Base-by-base conservation (phyloP, 2,888 invertebrate species). In the Stenichneumon culpator region DNA sequence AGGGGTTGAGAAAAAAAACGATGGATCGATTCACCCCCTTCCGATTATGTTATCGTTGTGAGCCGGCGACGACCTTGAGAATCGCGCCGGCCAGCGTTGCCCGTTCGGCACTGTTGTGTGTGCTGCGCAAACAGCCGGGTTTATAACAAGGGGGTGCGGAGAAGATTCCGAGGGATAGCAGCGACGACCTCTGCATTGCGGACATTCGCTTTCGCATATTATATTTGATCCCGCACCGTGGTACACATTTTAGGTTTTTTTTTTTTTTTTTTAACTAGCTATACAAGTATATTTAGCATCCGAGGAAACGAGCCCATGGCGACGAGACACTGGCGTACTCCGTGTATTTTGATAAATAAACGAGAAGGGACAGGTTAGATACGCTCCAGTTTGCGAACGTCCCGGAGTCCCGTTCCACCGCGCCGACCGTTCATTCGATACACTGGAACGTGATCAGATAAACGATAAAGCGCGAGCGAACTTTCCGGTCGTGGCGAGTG, bases 111-210 rank as follows among this genome's bases (percentile, higher is more conserved):
- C 54, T 67, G 68, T n/a, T 57, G n/a, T 60, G n/a, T 73, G 78
- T 44, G 60, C 39, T 63, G 28, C 63, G 65, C 80, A 28, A 77
- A 83, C 70, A 70, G 74, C n/a, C 28, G 63, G 47, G 32, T 32
- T 60, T 57, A 72, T 79, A 28, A 32, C 28, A 32, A 32, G 63
- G 50, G 70, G 50, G 74, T 60, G 70, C 50, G 82, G 78, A 68
- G 72, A 79, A 79, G 70, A 75, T 75, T 50, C 65, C 77, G 82
- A 79, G 73, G 65, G 52, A 82, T 28, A 57, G 77, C 69, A 63
- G 19, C 54, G 73, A 73, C 75, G 72, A 82, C 79, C 79, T 82
- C 85, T 80, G 85, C 85, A 85, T 85, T 85, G 85, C 85, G 85
- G 85, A 85, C 82, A 73, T 85, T 85, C 72, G 79, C 68, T 75